Evolutionary conservation across 2,113 vertebrate genomes (phyloP).

Genomic region (Scophthalmus maximus): DNA sequence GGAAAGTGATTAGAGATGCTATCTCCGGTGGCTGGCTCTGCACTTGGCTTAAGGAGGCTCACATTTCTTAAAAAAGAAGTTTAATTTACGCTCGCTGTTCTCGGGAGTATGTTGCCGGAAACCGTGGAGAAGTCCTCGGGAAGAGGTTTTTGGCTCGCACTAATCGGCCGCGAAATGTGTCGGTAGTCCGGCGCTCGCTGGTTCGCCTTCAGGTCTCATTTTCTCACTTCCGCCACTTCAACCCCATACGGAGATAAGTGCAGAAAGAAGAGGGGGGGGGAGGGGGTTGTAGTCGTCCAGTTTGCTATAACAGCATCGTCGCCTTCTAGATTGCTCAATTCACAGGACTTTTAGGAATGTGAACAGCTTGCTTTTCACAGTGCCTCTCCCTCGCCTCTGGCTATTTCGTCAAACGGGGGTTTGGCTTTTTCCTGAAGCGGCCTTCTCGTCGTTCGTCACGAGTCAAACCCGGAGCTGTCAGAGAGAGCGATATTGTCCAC

Average conservation of each 20-base stretch:
- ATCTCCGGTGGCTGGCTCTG: constrained; percentile 48
- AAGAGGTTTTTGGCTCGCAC: constrained; percentile 53
- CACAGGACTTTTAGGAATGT: too few relatives aligned
- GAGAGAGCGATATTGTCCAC: too few relatives aligned
- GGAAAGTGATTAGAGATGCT: constrained; percentile 75
- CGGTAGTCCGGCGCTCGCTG: constrained; percentile 50
- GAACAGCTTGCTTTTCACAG: too few relatives aligned
- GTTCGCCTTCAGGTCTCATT: constrained; percentile 50
- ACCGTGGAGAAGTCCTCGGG: constrained; percentile 46
- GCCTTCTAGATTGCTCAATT: too few relatives aligned
- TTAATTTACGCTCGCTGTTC: constrained; percentile 68
- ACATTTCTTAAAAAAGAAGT: constrained; percentile 59
- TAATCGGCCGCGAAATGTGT: constrained; percentile 53
- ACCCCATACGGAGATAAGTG: constrained; percentile 41
- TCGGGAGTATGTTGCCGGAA: constrained; percentile 49
- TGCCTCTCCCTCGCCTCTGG: too few relatives aligned
- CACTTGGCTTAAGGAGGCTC: constrained; percentile 53
- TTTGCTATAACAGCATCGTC: neutral
- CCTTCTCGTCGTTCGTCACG: too few relatives aligned
- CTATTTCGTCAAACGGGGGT: too few relatives aligned
- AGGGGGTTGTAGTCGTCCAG: neutral
- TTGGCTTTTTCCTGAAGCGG: too few relatives aligned
- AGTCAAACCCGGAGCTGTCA: too few relatives aligned
- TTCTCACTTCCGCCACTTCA: constrained; percentile 55
- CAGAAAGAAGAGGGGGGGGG: neutral